Percentiles rank a stretch among this genome's conserved stretches.
These are phyloP conservation scores for Oreochromis mossambicus DNA, from an alignment of 2,797 vertebrate genomes.

Conservation along the genomic window DNA sequence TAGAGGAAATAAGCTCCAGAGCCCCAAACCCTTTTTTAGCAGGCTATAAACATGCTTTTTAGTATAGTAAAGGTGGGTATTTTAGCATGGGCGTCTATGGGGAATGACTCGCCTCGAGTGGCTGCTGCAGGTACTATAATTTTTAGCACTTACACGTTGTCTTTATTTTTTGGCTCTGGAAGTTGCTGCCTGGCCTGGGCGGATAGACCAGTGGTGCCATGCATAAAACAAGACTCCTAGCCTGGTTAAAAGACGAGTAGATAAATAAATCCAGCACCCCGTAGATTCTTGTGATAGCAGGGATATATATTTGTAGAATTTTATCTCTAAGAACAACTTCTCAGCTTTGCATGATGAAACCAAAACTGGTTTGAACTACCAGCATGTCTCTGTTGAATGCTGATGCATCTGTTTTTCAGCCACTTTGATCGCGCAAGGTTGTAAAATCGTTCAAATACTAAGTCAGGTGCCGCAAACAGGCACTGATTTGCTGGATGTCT, in stretches of 20 bases:
- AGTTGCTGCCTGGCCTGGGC: not conserved
- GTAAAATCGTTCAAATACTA: not conserved
- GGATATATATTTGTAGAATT: not conserved
- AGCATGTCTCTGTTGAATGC: not conserved
- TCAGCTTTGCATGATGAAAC: not conserved
- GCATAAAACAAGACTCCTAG: not conserved
- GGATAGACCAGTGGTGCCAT: not conserved
- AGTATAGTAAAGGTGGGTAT: not conserved
- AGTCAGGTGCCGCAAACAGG: not conserved
- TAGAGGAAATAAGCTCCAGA: fast-evolving
- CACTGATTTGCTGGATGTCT: not conserved
- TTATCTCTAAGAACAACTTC: not conserved
- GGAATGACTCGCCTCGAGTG: not conserved
- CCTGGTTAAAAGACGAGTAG: not conserved
- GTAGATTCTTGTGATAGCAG: not conserved
- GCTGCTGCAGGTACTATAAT: not conserved
- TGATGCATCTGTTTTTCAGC: not conserved
- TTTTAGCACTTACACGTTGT: not conserved
- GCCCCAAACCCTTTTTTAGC: not conserved
- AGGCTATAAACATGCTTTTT: not conserved
- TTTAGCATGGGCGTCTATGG: not conserved
- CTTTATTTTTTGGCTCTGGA: not conserved
- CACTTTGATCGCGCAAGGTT: not conserved
- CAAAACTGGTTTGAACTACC: not conserved
- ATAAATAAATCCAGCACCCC: not conserved